Evolutionary conservation across 2,113 vertebrate species (phyloP).

Genomic region (Malurus cyaneus): DNA sequence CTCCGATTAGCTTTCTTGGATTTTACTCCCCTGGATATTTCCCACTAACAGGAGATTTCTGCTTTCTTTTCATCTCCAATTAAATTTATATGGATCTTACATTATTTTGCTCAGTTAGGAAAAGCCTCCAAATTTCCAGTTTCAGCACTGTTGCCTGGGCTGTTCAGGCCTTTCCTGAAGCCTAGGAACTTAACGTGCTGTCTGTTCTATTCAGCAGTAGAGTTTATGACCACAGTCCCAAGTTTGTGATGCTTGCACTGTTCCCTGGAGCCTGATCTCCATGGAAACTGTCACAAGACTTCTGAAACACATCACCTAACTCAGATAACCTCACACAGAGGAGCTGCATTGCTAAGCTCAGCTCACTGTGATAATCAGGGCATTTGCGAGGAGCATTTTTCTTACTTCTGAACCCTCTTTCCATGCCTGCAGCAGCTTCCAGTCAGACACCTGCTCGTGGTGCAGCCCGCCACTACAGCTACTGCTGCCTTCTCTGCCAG

Average conservation of each 20-base stretch:
- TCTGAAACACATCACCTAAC: background rate
- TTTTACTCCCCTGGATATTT: background rate
- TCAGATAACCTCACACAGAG: background rate
- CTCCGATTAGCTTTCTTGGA: slow-evolving; percentile 31
- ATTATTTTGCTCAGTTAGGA: background rate
- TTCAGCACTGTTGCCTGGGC: background rate
- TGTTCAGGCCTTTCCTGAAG: background rate
- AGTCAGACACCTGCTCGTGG: background rate
- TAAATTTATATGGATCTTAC: background rate
- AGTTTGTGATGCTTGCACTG: background rate
- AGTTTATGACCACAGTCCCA: background rate
- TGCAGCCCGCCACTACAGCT: background rate
- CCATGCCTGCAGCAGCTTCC: background rate
- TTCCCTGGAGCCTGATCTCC: background rate
- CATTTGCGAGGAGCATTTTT: background rate
- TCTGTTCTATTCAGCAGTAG: background rate
- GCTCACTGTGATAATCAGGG: background rate
- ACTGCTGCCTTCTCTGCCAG: slow-evolving; percentile 34
- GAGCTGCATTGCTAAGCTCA: background rate
- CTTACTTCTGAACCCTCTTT: background rate
- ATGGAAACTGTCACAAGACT: background rate
- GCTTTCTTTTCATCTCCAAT: background rate
- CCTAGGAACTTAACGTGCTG: fast-evolving
- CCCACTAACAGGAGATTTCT: background rate
- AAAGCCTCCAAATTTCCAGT: background rate